Conservation (phyloP, 2,113 vertebrate genomes). For the Odobenus rosmarus region DNA sequence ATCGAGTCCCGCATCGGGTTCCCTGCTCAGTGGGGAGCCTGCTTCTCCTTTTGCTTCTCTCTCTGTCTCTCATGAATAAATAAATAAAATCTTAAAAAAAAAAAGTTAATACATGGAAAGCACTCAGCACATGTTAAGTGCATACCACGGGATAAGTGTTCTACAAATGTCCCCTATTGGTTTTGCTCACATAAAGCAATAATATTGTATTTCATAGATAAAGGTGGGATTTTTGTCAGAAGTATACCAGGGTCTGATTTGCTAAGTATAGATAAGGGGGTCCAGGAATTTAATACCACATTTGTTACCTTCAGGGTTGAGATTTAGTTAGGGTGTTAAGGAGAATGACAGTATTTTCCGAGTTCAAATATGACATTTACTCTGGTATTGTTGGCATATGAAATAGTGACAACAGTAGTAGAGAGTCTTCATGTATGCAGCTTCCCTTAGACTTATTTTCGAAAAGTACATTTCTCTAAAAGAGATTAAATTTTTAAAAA, state of each 20-base stretch:
- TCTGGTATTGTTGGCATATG: background rate
- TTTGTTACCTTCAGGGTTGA: background rate
- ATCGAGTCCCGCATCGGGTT: too few species aligned
- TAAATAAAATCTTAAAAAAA: too few species aligned
- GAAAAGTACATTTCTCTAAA: background rate
- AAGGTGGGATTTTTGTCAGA: background rate
- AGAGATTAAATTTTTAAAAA: background rate
- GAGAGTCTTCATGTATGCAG: background rate
- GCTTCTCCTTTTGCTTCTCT: too few species aligned
- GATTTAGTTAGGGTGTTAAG: background rate
- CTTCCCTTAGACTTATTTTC: background rate
- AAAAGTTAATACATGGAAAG: background rate
- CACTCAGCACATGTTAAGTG: background rate
- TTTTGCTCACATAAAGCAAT: background rate
- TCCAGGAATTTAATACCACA: background rate
- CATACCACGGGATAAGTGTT: background rate
- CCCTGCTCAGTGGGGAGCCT: too few species aligned
- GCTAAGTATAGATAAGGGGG: background rate
- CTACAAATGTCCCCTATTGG: background rate
- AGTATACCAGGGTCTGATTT: background rate
- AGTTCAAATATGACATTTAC: background rate
- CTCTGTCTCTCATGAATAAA: too few species aligned
- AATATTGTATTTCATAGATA: background rate
- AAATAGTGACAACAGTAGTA: background rate
- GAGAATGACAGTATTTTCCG: constrained; percentile 12